These are phyloP conservation scores for Polymixis flavicincta DNA, from an alignment of 2,888 invertebrate genomes.

Conservation along the genomic window DNA sequence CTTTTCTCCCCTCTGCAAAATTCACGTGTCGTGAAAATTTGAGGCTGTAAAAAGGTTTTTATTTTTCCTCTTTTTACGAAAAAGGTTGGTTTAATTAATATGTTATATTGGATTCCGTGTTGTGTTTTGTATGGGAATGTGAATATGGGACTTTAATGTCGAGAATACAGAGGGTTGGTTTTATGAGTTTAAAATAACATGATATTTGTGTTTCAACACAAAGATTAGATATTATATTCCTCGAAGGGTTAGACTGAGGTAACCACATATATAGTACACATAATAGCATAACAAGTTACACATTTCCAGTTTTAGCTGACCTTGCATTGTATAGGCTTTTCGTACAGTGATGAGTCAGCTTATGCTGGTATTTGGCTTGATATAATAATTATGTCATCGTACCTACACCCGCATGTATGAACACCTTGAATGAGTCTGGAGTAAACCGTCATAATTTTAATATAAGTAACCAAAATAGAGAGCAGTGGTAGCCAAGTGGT, in stretches of 20 bases:
- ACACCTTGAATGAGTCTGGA: too few species aligned
- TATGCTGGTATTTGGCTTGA: too few species aligned
- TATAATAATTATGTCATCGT: too few species aligned
- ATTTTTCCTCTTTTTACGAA: slow-evolving; percentile 41
- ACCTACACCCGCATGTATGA: too few species aligned
- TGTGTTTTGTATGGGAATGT: slow-evolving; percentile 30
- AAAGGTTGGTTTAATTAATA: slow-evolving; percentile 55
- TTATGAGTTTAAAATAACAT: neutral
- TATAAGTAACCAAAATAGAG: too few species aligned
- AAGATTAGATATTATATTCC: too few species aligned
- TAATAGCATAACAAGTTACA: too few species aligned
- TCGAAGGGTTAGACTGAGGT: neutral
- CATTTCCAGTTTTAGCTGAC: too few species aligned
- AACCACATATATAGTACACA: neutral
- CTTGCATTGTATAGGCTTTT: too few species aligned
- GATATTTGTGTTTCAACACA: neutral
- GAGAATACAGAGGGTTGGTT: neutral
- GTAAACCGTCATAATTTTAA: neutral
- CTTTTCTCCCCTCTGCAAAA: slow-evolving; percentile 62
- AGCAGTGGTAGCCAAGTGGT: too few species aligned
- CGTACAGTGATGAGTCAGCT: too few species aligned
- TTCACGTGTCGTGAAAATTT: slow-evolving; percentile 72
- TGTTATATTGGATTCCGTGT: slow-evolving; percentile 42
- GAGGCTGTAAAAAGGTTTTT: slow-evolving; percentile 56
- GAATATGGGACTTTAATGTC: neutral